Conservation (phyloP, 2,797 vertebrate genomes). For the Avahi laniger region DNA sequence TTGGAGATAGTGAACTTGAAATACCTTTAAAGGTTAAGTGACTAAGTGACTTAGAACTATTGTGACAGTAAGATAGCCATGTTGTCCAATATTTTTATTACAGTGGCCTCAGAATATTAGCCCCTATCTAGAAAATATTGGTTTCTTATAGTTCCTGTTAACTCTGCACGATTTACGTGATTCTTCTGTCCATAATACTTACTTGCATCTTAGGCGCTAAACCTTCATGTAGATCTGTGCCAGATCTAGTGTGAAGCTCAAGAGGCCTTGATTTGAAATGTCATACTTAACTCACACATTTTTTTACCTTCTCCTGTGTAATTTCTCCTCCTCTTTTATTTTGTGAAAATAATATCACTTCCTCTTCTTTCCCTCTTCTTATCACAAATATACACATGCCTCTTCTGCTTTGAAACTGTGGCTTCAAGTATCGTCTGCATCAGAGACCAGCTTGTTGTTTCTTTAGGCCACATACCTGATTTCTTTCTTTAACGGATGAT, state of each 20-base stretch:
- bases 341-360: constrained; percentile 9
- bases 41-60: neutral
- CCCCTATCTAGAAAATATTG: neutral
- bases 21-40: constrained; percentile 11
- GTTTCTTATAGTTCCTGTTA: neutral
- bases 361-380: neutral
- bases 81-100: neutral
- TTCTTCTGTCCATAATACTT: neutral
- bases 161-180: neutral
- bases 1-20: neutral
- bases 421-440: neutral
- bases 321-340: constrained; percentile 7
- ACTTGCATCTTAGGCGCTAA: neutral
- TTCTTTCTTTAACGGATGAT: neutral
- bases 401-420: neutral
- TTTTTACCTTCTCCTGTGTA: neutral
- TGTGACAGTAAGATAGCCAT: neutral
- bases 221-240: neutral
- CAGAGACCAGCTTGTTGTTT: neutral
- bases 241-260: neutral
- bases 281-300: neutral
- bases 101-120: neutral
- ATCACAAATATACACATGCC: neutral
- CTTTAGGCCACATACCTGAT: neutral
- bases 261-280: neutral